Evolutionary conservation across 2,888 invertebrate genomes (phyloP).

Genomic region (Leptinotarsa peninsularis): DNA sequence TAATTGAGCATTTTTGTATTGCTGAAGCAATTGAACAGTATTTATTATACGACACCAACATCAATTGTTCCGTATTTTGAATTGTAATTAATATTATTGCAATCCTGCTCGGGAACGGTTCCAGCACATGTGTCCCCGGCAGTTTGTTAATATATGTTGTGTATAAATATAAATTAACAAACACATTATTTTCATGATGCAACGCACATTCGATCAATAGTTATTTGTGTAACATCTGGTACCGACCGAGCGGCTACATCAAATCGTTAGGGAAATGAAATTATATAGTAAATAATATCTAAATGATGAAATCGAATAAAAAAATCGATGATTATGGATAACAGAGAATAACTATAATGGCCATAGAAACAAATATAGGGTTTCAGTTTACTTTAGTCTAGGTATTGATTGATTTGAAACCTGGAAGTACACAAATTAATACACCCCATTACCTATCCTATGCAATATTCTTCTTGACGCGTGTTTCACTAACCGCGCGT

Average conservation of each 20-base stretch:
- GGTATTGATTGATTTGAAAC: too few species aligned
- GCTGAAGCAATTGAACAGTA: conserved; percentile 14
- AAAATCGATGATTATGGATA: too few species aligned
- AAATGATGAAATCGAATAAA: conserved; percentile 24
- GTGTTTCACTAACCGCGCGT: too few species aligned
- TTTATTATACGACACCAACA: conserved; percentile 24
- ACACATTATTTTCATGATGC: conserved; percentile 42
- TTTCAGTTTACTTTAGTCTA: too few species aligned
- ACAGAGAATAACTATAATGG: too few species aligned
- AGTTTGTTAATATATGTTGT: conserved; percentile 40
- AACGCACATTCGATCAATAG: conserved; percentile 42
- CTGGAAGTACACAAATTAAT: too few species aligned
- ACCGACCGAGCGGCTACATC: conserved; percentile 39
- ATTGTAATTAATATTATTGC: conserved; percentile 45
- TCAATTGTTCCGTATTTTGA: conserved; percentile 27
- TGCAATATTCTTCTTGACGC: too few species aligned
- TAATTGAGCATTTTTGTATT: too few species aligned
- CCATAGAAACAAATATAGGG: too few species aligned
- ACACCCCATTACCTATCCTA: too few species aligned
- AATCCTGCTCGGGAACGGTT: conserved; percentile 35
- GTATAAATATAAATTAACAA: conserved; percentile 46
- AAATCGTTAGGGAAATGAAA: conserved; percentile 39
- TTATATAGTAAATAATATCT: conserved; percentile 22
- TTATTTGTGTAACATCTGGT: conserved; percentile 43
- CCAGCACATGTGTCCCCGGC: conserved; percentile 41